Conservation (phyloP, 1,140 invertebrate species). For the Hypsibius dujardini region DNA sequence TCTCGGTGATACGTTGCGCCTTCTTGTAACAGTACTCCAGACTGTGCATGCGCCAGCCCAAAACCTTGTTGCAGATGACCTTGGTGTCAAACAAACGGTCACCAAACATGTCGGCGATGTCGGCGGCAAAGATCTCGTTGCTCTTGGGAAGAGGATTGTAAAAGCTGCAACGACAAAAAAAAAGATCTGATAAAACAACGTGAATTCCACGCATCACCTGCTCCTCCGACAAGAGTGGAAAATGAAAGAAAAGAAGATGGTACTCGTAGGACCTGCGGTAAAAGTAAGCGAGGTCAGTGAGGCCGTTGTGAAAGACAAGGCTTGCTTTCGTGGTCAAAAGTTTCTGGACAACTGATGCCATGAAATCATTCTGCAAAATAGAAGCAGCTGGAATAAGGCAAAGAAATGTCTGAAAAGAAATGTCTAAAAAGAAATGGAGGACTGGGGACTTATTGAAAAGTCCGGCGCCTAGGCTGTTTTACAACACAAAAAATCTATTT, state of each 20-base stretch:
- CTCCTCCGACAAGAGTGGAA: too few relatives aligned
- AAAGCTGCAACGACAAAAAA: not conserved
- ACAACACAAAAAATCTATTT: too few relatives aligned
- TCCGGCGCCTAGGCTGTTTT: too few relatives aligned
- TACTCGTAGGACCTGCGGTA: not conserved
- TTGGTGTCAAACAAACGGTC: conserved; percentile 2
- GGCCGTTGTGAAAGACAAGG: not conserved
- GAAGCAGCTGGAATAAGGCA: too few relatives aligned
- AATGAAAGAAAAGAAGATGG: too few relatives aligned
- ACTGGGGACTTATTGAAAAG: too few relatives aligned
- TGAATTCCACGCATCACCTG: not conserved
- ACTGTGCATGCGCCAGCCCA: conserved; percentile 3
- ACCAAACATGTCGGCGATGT: not conserved
- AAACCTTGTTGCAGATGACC: not conserved
- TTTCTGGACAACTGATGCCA: not conserved
- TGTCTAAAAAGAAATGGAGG: not conserved
- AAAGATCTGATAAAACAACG: not conserved
- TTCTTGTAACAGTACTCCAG: conserved; percentile 15
- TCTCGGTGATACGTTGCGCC: not conserved
- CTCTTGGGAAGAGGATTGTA: not conserved
- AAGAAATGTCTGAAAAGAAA: not conserved
- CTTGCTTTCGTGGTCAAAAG: not conserved
- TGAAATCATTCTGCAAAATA: not conserved
- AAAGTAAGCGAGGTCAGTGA: not conserved
- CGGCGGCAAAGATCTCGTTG: not conserved